Base-by-base conservation (phyloP, 2,113 vertebrate species). In the Podiceps cristatus region DNA sequence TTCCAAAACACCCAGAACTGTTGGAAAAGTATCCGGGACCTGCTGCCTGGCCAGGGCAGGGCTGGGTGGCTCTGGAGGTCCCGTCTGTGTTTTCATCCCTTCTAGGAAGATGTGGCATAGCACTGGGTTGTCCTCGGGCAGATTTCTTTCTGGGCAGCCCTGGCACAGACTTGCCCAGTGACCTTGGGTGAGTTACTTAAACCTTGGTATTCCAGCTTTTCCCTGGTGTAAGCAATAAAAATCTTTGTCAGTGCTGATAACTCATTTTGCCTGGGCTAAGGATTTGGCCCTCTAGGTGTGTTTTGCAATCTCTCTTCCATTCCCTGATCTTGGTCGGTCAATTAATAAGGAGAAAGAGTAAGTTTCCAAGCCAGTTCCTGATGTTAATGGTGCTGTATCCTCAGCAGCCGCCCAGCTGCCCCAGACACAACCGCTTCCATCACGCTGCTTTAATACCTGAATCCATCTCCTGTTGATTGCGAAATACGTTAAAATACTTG, bases 61-160 rank as follows among this genome's bases (percentile, higher is more conserved):
- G 40, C 5, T 7, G 1, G 1, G 31, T 47, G 74, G 44, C 55
- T 73, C 75, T 53, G 59, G 17, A 83, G 52, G n/a, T 50, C 58
- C 66, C 8, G 6, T n/a, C 28, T 0, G 0, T 29, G 19, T 11
- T 90, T 44, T 64, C 3, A 4, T 56, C 6, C 44, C 45, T 56
- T 49, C 40, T 28, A 11, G 69, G 60, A 62, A 60, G 50, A 60
- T 66, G n/a, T 44, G 68, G 4, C 18, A 0, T 52, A n/a, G 35
- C 52, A 25, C 40, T 33, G 63, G 64, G 40, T 4, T 50, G 18
- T 87, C 60, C 66, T 95, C 66, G 45, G 89, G 27, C 10, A 20
- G 14, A 5, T 91, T 80, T 59, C 11, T 13, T 47, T 64, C 22
- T 47, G 17, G 68, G 31, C 55, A 45, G 5, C 62, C 18, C 37